Evolutionary conservation across 2,888 invertebrate genomes (phyloP).

Genomic region (Ormyrus labotus): DNA sequence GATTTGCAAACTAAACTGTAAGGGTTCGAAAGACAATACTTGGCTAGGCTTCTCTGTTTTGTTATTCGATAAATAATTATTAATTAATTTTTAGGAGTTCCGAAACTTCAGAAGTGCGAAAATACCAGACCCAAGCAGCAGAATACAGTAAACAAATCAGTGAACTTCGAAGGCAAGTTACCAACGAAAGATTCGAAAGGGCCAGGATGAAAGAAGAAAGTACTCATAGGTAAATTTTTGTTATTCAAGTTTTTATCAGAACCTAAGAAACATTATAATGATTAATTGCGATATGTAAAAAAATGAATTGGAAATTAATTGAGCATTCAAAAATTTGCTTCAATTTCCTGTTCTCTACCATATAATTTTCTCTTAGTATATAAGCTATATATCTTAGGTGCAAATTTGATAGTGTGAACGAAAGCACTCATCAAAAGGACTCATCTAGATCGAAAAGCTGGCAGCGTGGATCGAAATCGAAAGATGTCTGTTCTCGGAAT

Average conservation of each 20-base stretch:
- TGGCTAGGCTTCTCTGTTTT: slow-evolving; percentile 6
- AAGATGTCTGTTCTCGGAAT: not conserved
- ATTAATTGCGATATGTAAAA: too few species aligned
- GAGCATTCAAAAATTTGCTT: too few species aligned
- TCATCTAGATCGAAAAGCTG: too few species aligned
- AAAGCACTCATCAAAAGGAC: slow-evolving; percentile 1
- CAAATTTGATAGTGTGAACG: not conserved
- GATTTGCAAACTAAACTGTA: slow-evolving; percentile 78
- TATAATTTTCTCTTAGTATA: too few species aligned
- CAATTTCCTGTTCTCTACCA: too few species aligned
- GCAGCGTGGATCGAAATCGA: too few species aligned
- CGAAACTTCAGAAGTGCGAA: slow-evolving; percentile 76
- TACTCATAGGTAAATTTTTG: slow-evolving; percentile 30
- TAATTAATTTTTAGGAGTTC: slow-evolving; percentile 63
- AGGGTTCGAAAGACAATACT: slow-evolving; percentile 62
- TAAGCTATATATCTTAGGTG: too few species aligned
- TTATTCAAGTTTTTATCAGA: not conserved
- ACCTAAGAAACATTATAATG: too few species aligned
- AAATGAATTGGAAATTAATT: too few species aligned
- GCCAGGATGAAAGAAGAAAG: slow-evolving; percentile 74
- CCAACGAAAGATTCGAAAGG: slow-evolving; percentile 77
- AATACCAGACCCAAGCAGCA: slow-evolving; percentile 77
- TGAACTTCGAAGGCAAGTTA: slow-evolving; percentile 77
- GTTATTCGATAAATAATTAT: not conserved
- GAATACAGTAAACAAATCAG: slow-evolving; percentile 78